Evolutionary conservation across 2,888 invertebrate genomes (phyloP), one percentile per base, ranked within the genome.

Genomic region (Pedicia rivosa): DNA sequence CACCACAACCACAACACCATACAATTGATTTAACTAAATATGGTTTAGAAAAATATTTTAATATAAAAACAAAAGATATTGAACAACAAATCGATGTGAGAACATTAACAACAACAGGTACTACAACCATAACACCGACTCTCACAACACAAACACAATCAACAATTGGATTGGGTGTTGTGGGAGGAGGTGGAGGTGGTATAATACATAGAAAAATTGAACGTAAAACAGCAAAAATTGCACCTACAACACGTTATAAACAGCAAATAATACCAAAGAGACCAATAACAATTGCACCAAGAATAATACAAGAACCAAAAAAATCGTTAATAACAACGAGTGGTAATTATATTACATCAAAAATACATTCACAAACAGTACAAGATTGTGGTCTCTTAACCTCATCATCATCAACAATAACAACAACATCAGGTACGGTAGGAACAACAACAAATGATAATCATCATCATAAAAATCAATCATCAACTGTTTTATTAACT

Each of bases 401-500:
- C 9, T 13, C 36, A 27, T 6, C 27, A 36, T 12, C 16, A 30
- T 30, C 30, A 30, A 17, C 30, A 30, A 30, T 17, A 17, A 12
- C 30, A 16, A 17, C 30, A 30, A 7, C 30, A 30, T 30, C 30
- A 30, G 17, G 19, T 10, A 35, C 33, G 5, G 33, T 25, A 15
- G 15, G 24, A 15, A 37, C 36, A 26, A n/a, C 20, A 17, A 17
- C 34, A 15, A 16, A 17, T 10, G 31, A 27, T 32, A n/a, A 26
- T 36, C 41, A 29, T 8, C 43, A 13, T 16, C 14, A 27, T n/a
- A 35, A 30, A 13, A 40, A 31, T 24, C 39, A 33, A 19, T 13
- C 24, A 28, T 30, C 29, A 42, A 68, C 69, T 43, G 64, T 70
- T 17, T 63, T 70, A 60, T 62, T 71, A 10, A 67, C 70, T 42